These are phyloP conservation scores for Entelurus aequoreus DNA, from an alignment of 2,113 vertebrate species.

Conservation along the genomic window DNA sequence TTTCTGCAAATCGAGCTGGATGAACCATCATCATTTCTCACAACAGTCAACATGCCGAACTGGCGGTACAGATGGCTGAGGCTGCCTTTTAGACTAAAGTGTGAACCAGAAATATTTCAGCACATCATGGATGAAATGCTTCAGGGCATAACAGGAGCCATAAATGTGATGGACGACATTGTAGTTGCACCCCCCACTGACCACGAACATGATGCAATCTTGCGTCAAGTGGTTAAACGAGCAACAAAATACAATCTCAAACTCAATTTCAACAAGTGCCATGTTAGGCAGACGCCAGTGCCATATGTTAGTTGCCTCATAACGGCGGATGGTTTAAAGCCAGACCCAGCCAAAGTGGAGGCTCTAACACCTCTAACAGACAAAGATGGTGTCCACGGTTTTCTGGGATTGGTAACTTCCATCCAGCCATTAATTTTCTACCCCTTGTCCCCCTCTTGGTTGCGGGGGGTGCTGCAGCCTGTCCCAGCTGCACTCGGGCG, in stretches of 20 bases:
- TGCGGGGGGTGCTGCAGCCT: too few relatives aligned
- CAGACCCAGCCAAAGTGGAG: slow-evolving; percentile 12
- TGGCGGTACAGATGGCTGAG: slow-evolving; percentile 16
- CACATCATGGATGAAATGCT: slow-evolving; percentile 8
- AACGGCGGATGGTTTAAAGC: slow-evolving; percentile 13
- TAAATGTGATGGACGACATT: slow-evolving; percentile 4
- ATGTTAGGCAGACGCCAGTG: neutral
- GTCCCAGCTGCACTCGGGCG: too few relatives aligned
- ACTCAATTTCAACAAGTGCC: slow-evolving; percentile 15
- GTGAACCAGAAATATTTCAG: slow-evolving; percentile 16
- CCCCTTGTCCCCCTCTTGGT: too few relatives aligned
- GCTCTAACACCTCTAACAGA: slow-evolving; percentile 9
- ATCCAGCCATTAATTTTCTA: too few relatives aligned
- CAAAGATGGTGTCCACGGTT: slow-evolving; percentile 10
- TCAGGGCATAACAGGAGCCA: neutral
- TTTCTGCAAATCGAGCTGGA: slow-evolving; percentile 29
- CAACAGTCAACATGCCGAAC: slow-evolving; percentile 19
- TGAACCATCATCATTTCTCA: neutral
- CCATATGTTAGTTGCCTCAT: neutral
- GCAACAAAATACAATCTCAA: slow-evolving; percentile 18
- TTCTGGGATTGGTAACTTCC: slow-evolving; percentile 11
- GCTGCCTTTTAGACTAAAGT: slow-evolving; percentile 9
- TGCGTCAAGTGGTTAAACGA: slow-evolving; percentile 10
- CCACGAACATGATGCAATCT: neutral
- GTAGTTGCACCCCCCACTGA: neutral